phyloP scores from a whole-genome alignment of 1,140 invertebrate genomes.

The Leptoteleia sp. region DNA sequence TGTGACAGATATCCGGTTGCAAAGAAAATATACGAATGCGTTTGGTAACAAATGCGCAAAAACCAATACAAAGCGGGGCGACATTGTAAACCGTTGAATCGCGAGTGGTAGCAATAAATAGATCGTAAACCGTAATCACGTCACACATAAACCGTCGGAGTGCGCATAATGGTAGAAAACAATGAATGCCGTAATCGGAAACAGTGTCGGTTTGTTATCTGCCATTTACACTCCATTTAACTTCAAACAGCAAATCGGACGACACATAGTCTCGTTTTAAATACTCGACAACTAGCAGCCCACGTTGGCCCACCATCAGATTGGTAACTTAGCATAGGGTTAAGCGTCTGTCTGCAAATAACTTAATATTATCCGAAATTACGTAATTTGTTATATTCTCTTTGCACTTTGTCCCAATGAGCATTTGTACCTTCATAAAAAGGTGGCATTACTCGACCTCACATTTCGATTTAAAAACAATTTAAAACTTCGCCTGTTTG shows the following conservation, averaged over 20 bases:
- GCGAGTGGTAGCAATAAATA: conserved; percentile 78
- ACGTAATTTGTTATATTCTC: conserved; percentile 70
- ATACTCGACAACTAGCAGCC: conserved; percentile 70
- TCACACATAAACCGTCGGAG: conserved; percentile 80
- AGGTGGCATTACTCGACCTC: no score
- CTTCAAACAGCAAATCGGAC: conserved; percentile 81
- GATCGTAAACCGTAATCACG: conserved; percentile 80
- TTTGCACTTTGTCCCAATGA: conserved; percentile 8
- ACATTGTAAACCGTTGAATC: conserved; percentile 73
- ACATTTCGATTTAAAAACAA: no score
- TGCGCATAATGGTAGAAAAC: conserved; percentile 82
- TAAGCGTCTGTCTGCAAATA: conserved; percentile 71
- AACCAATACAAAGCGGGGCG: conserved; percentile 57
- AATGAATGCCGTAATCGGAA: conserved; percentile 82
- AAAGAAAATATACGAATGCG: conserved; percentile 28
- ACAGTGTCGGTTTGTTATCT: conserved; percentile 82
- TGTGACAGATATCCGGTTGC: conserved; percentile 34
- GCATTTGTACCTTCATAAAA: no score
- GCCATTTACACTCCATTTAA: conserved; percentile 82
- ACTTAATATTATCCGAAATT: conserved; percentile 74
- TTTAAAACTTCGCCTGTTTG: no score
- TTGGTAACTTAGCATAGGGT: conserved; percentile 74
- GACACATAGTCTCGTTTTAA: conserved; percentile 78
- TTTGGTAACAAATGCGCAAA: conserved; percentile 38
- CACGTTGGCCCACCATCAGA: conserved; percentile 54